phyloP scores from a whole-genome alignment of 2,888 invertebrate species.

The Dasysyrphus albostriatus region DNA sequence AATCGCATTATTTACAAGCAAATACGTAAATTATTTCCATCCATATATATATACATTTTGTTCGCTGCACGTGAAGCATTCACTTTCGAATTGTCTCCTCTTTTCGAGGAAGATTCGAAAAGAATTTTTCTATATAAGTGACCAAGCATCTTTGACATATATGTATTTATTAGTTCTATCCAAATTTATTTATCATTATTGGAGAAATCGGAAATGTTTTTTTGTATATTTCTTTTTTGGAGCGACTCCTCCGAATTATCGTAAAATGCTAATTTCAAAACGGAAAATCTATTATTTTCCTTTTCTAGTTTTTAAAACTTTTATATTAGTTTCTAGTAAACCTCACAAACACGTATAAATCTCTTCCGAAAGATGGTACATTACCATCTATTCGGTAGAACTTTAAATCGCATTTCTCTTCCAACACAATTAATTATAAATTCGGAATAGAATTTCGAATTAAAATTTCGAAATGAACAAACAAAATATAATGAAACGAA shows the following conservation, averaged over 20 bases:
- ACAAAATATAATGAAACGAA: slow-evolving; percentile 39
- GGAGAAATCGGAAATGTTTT: slow-evolving; percentile 67
- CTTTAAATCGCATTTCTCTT: slow-evolving; percentile 75
- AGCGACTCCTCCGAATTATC: slow-evolving; percentile 68
- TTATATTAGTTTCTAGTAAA: slow-evolving; percentile 68
- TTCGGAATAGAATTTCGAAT: slow-evolving; percentile 74
- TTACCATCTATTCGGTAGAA: slow-evolving; percentile 67
- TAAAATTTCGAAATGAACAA: slow-evolving; percentile 55
- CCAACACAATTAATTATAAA: slow-evolving; percentile 59
- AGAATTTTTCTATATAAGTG: slow-evolving; percentile 37
- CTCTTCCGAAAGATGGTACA: slow-evolving; percentile 69
- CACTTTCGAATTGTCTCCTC: slow-evolving; percentile 44
- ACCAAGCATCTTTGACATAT: slow-evolving; percentile 44
- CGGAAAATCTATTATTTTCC: slow-evolving; percentile 40
- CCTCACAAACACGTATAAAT: slow-evolving; percentile 39
- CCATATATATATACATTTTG: slow-evolving; percentile 56
- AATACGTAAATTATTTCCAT: slow-evolving; percentile 73
- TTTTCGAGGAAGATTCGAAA: slow-evolving; percentile 27
- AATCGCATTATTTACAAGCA: slow-evolving; percentile 72
- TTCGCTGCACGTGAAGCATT: slow-evolving; percentile 70
- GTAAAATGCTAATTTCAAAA: slow-evolving; percentile 72
- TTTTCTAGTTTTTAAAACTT: slow-evolving; percentile 54
- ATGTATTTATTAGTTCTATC: slow-evolving; percentile 57
- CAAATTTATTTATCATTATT: slow-evolving; percentile 63
- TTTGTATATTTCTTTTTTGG: slow-evolving; percentile 52